Conservation (phyloP, 2,797 vertebrate species). For the Psittacula echo region DNA sequence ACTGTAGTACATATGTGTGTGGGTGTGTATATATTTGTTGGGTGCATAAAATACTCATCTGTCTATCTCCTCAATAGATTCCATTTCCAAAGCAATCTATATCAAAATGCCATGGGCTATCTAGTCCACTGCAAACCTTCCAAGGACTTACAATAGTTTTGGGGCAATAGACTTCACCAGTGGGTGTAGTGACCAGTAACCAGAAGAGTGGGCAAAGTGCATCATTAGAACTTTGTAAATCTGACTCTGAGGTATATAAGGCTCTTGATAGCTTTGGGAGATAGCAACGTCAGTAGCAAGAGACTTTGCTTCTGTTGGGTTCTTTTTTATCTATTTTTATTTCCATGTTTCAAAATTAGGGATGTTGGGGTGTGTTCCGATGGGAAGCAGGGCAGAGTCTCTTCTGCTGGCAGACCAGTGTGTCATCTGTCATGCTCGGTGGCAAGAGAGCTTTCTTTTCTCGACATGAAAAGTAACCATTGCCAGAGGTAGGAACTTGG, state of each 20-base stretch:
- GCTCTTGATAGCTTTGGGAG: neutral
- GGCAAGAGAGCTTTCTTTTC: neutral
- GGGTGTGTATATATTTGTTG: fast-evolving
- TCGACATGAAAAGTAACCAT: slow-evolving; percentile 12
- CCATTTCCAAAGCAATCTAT: neutral
- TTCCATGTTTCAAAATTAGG: neutral
- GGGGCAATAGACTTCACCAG: neutral
- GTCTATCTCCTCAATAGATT: neutral
- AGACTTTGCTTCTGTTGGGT: neutral
- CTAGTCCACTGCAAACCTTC: neutral
- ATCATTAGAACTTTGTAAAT: neutral
- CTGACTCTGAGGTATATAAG: neutral
- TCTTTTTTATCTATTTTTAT: neutral
- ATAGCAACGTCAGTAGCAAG: neutral
- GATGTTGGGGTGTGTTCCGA: neutral
- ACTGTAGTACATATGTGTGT: neutral
- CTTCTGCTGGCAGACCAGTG: neutral
- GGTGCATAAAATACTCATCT: neutral
- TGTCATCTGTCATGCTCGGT: neutral
- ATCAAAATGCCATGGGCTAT: neutral
- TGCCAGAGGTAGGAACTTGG: neutral
- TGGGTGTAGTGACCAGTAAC: neutral
- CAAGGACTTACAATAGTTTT: neutral
- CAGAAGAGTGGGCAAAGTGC: neutral
- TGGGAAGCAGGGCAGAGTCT: neutral